Base-by-base conservation (phyloP, 2,797 vertebrate genomes). In the Fratercula arctica region DNA sequence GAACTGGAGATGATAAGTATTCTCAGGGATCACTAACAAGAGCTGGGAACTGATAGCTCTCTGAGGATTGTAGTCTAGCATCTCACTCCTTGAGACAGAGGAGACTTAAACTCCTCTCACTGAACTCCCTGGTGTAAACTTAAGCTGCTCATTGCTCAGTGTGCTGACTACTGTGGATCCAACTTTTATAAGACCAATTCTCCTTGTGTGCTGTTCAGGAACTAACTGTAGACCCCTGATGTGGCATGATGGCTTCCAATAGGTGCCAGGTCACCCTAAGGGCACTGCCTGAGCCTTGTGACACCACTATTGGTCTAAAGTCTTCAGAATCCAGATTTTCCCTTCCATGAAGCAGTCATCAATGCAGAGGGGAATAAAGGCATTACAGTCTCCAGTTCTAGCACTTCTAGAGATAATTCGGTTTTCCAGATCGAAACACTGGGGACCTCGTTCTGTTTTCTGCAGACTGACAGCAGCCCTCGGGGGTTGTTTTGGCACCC, bases 171-270 rank as follows among this genome's bases (percentile, higher is more conserved):
- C 11, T 20, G 9, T 43, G 39, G n/a, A 61, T 70, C 18, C 10
- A n/a, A 1, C 35, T 88, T 75, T 77, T 28, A 0, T 21, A 59
- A 43, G 28, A 43, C 33, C 0, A 1, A 0, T 43, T 78, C 10
- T 63, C 23, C 26, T 29, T n/a, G 8, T 51, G 48, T 56, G 24
- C 25, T 53, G 74, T 88, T 53, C 29, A 89, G 53, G 61, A 87
- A 4, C 35, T 66, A 75, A 59, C 31, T 31, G 10, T 3, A 46
- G 33, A 46, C 6, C 29, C 18, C 51, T 54, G 17, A 33, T 7
- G 6, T 18, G 37, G 6, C 56, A 50, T 26, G 16, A 63, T 45
- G 10, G 7, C 16, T 86, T 86, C 73, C 77, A 75, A 1, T 3
- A 86, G 24, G 16, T 74, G n/a, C 20, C 51, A 50, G 8, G 11